These are phyloP conservation scores for Choloepus didactylus DNA, from an alignment of 2,797 vertebrate genomes.

Conservation along the genomic window DNA sequence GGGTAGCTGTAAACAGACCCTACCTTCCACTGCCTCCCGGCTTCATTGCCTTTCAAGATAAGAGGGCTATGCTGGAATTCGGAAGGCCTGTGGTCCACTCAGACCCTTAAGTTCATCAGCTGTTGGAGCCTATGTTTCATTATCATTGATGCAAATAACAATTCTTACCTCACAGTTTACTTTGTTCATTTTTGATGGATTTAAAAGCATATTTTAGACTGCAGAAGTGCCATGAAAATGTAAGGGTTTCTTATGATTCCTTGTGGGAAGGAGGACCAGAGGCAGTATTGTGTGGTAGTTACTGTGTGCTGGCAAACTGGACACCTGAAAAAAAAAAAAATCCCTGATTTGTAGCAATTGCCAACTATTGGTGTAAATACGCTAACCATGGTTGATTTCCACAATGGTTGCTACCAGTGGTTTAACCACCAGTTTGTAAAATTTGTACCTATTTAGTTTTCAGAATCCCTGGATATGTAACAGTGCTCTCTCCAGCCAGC, in stretches of 20 bases:
- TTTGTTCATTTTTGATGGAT: neutral
- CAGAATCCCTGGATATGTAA: neutral
- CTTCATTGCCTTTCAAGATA: neutral
- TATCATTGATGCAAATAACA: neutral
- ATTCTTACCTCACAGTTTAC: neutral
- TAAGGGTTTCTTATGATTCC: neutral
- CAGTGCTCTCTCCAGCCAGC: neutral
- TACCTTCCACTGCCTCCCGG: neutral
- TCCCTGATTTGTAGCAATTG: neutral
- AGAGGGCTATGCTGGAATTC: neutral
- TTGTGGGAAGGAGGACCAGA: neutral
- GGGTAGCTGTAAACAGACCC: neutral
- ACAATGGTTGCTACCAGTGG: neutral
- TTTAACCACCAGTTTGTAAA: neutral
- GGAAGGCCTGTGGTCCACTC: neutral
- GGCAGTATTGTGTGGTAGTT: no score
- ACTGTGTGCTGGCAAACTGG: fast-evolving
- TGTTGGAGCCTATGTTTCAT: neutral
- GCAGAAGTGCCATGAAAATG: neutral
- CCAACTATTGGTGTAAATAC: neutral
- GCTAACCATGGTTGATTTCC: neutral
- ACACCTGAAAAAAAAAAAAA: neutral
- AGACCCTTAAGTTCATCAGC: neutral
- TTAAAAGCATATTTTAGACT: neutral
- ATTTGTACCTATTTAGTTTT: neutral